Evolutionary conservation across 2,113 vertebrate species (phyloP), one percentile per base, ranked within the genome.

Genomic region (Gnathonemus echidnorhynchus): DNA sequence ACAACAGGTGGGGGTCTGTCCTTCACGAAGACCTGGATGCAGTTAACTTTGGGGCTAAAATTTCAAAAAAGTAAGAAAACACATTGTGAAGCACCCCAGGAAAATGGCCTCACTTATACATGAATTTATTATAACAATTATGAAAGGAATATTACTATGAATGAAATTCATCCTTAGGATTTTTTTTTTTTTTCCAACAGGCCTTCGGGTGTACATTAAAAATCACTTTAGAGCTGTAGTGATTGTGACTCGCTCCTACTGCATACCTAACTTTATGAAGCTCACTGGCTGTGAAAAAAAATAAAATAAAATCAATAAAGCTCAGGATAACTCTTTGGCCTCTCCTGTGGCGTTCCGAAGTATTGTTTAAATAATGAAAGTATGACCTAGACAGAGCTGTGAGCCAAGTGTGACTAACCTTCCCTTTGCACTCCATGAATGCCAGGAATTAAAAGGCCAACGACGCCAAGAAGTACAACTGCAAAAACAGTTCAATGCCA

Each of bases 371-470:
- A 90, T 91, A 92, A 93, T 92, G 90, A 49, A 93, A 91, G 91
- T 91, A 91, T 90, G 80, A 89, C 86, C 19, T 87, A 91, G 89
- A 86, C 91, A 90, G 90, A 88, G 92, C 66, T 74, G 74, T 66
- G 91, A 90, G 88, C 92, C 91, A 92, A 92, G 90, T 91, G 91
- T 92, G 90, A 92, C 89, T 89, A 93, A 93, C 92, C 91, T 89
- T 74, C 56, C 87, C 90, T 87, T 88, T 91, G 84, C 92, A 90
- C 88, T 90, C 50, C 74, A 83, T 88, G 77, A 90, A 87, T 35
- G 87, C 86, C 88, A 90, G 66, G 88, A 88, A 92, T 91, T 74
- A 89, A 91, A 90, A 85, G 89, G 88, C 50, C 88, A 90, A 48
- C 58, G 83, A 89, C 86, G 89, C 83, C 56, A 70, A 84, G 52